Base-by-base conservation (phyloP, 2,113 vertebrate species). In the Copsychus sechellarum region DNA sequence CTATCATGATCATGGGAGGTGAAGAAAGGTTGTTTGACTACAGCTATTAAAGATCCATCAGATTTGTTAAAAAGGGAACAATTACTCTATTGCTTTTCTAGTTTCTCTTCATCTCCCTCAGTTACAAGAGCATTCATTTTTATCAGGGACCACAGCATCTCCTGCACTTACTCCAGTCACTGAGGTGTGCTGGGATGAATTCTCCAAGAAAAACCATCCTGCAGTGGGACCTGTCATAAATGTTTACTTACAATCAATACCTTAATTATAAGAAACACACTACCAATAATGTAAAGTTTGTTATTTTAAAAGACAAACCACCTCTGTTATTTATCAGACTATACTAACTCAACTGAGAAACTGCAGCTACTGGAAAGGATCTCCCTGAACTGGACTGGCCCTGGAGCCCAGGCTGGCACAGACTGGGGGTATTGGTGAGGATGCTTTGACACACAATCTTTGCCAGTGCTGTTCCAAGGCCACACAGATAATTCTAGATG, bases 11-110 rank as follows among this genome's bases (percentile, higher is more conserved):
- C 83, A 93, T 2, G 36, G 56, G 71, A 81, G 83, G 88, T 90
- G 90, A 92, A 69, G 72, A 88, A 85, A 80, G 64, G 72, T 78
- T 88, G 74, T 86, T 93, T 96, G 83, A 96, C 76, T 79, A 76
- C 70, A 83, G 62, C 67, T 69, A 86, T 82, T 82, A 92, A 93
- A 81, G 88, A 70, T 60, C 90, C 70, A 85, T 31, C 67, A 81
- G 74, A 73, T 88, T 92, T 88, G 80, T 88, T 94, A 53, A 88
- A 93, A 81, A 81, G 69, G 38, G 85, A 95, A 71, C 85, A 86
- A 96, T 93, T 82, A 92, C 56, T 60, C 82, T 25, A 33, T 6
- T 36, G 79, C 40, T 88, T 74, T 92, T 72, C 69, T 18, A 45
- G 60, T 51, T 66, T 71, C 60, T 90, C 82, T 78, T 83, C 42